Conservation (phyloP, 2,113 vertebrate genomes). For the Macrotus californicus region DNA sequence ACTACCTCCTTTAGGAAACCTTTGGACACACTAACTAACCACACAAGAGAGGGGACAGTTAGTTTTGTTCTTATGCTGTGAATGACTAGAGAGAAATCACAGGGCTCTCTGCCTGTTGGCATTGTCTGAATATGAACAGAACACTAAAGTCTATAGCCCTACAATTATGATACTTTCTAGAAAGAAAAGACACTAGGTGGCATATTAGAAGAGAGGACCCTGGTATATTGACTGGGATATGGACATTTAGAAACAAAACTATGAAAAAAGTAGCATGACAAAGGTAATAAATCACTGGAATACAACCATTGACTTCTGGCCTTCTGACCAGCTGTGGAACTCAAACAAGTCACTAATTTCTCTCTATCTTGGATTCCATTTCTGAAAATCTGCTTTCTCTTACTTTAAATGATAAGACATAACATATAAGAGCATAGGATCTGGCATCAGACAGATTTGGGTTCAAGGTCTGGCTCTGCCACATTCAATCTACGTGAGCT, state of each 20-base stretch:
- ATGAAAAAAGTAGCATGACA: not conserved
- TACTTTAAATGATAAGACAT: not conserved
- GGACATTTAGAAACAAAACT: not conserved
- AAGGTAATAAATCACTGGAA: not conserved
- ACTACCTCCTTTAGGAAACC: not conserved
- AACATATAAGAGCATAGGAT: not conserved
- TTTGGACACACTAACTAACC: not conserved
- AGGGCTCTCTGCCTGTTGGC: not conserved
- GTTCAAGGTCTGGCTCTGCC: not conserved
- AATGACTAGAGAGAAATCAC: not conserved
- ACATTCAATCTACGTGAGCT: not conserved
- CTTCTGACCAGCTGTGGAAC: not conserved
- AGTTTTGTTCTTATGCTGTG: not conserved
- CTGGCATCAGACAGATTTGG: not conserved
- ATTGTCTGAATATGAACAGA: not conserved
- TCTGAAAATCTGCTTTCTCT: not conserved
- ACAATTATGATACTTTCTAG: not conserved
- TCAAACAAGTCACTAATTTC: not conserved
- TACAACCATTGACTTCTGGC: not conserved
- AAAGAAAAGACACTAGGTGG: not conserved
- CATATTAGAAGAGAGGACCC: not conserved
- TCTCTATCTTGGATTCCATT: not conserved
- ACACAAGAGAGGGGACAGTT: not conserved
- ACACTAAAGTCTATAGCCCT: not conserved
- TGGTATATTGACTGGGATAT: not conserved